These are phyloP conservation scores for Clostera curtula DNA, from an alignment of 2,888 invertebrate genomes.

Conservation along the genomic window DNA sequence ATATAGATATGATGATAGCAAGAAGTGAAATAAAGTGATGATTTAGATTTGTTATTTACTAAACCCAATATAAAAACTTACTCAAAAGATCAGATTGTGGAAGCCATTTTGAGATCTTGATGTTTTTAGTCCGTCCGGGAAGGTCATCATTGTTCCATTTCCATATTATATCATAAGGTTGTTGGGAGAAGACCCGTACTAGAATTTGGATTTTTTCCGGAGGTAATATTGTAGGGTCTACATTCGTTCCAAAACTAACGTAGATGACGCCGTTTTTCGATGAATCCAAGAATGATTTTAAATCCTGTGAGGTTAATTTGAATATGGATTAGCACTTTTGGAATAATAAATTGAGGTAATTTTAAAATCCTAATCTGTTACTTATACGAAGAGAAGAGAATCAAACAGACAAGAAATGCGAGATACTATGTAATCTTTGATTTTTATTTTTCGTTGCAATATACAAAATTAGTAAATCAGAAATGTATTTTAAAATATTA, in stretches of 20 bases:
- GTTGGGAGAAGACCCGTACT: constrained; percentile 36
- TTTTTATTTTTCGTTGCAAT: too few relatives aligned
- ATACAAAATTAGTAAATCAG: too few relatives aligned
- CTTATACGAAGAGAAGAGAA: too few relatives aligned
- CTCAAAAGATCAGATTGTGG: constrained; percentile 9
- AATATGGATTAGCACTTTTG: too few relatives aligned
- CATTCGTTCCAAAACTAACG: constrained; percentile 57
- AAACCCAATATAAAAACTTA: constrained; percentile 2
- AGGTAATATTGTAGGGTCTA: constrained; percentile 35
- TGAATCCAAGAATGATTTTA: constrained; percentile 42
- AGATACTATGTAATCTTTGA: too few relatives aligned
- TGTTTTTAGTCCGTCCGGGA: constrained; percentile 33
- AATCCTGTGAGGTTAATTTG: constrained; percentile 41
- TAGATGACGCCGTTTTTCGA: constrained; percentile 53
- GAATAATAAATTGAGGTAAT: too few relatives aligned
- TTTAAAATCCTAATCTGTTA: too few relatives aligned
- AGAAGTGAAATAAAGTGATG: too few relatives aligned
- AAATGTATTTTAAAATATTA: too few relatives aligned
- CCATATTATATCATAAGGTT: constrained; percentile 56
- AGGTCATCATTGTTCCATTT: constrained; percentile 19
- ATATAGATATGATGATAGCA: too few relatives aligned
- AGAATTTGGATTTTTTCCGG: constrained; percentile 32
- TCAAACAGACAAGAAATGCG: too few relatives aligned
- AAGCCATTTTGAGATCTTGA: constrained; percentile 41
- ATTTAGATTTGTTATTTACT: too few relatives aligned